Evolutionary conservation across 2,888 invertebrate genomes (phyloP), one percentile per base, ranked within the genome.

Genomic region (Protophormia terraenovae): DNA sequence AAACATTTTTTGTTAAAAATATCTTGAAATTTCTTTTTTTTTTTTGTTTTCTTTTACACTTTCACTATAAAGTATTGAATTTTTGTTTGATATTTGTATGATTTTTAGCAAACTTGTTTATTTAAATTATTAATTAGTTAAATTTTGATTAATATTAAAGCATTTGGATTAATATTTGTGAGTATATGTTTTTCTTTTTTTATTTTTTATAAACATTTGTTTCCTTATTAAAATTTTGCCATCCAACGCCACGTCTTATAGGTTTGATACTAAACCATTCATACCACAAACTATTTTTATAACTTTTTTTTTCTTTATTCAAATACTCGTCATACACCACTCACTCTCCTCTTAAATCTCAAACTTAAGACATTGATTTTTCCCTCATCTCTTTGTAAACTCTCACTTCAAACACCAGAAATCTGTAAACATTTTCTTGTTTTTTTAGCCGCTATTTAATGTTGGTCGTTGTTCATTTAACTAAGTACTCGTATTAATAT

Each of bases 231-330:
- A 50, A 55, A 55, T 58, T 47, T 35, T 66, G 55, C 41, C 81
- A 78, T 66, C 80, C 80, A 84, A 77, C 85, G 85, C 85, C 85
- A 85, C 85, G 85, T 85, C 85, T 85, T 85, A 78, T 71, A 78
- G 64, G 69, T 71, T 71, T 78, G 10, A 45, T 60, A 85, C 85
- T 85, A 82, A 85, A 22, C 24, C 71, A 55, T 58, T 64, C 27
- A 58, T 71, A 72, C 64, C 64, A 77, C 62, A 77, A 53, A 64
- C 45, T 55, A 47, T 62, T 69, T 60, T 71, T 79, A 45, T 67
- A 19, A 67, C 27, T 27, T 38, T 24, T 82, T 80, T n/a, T n/a
- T n/a, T n/a, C n/a, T n/a, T 50, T 67, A 66, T 69, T 73, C 8
- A 60, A 55, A 47, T 67, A 14, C 22, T 83, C 64, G 32, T 67